Percentiles rank a stretch among this genome's conserved stretches.
Conservation (phyloP, 1,140 invertebrate genomes). For the Apocrypta bakeri region DNA sequence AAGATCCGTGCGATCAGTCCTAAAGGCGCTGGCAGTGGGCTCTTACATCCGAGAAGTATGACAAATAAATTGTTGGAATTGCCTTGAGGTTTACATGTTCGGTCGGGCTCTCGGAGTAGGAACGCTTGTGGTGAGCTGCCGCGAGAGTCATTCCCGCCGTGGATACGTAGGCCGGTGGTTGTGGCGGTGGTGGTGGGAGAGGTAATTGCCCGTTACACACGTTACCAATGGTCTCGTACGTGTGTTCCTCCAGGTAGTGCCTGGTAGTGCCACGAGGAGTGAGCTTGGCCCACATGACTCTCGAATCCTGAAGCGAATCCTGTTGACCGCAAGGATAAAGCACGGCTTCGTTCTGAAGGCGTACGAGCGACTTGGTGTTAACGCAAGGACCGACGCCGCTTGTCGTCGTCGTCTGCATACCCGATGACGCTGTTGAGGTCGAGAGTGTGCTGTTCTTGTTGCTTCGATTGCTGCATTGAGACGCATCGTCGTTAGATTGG, state of each 20-base stretch:
- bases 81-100: conserved; percentile 73
- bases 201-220: not conserved
- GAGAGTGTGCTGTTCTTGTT: conserved; percentile 48
- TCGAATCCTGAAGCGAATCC: conserved; percentile 76
- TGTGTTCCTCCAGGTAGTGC: conserved; percentile 79
- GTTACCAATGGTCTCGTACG: conserved; percentile 83
- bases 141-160: conserved; percentile 3
- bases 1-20: conserved; percentile 33
- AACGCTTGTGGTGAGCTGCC: conserved; percentile 35
- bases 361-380: not conserved
- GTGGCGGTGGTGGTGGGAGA: not conserved
- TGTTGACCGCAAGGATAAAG: conserved; percentile 71
- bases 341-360: conserved; percentile 69
- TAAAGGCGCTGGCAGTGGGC: conserved; percentile 28
- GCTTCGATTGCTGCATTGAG: conserved; percentile 50
- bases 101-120: conserved; percentile 62
- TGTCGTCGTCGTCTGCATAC: conserved; percentile 39
- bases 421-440: conserved; percentile 41
- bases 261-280: conserved; percentile 84
- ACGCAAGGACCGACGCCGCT: not conserved
- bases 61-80: conserved; percentile 61
- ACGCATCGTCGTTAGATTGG: conserved; percentile 45
- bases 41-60: conserved; percentile 37
- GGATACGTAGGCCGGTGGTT: not conserved
- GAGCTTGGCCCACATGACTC: conserved; percentile 88